Base-by-base conservation (phyloP, 2,797 vertebrate genomes). In the Onychomys torridus region DNA sequence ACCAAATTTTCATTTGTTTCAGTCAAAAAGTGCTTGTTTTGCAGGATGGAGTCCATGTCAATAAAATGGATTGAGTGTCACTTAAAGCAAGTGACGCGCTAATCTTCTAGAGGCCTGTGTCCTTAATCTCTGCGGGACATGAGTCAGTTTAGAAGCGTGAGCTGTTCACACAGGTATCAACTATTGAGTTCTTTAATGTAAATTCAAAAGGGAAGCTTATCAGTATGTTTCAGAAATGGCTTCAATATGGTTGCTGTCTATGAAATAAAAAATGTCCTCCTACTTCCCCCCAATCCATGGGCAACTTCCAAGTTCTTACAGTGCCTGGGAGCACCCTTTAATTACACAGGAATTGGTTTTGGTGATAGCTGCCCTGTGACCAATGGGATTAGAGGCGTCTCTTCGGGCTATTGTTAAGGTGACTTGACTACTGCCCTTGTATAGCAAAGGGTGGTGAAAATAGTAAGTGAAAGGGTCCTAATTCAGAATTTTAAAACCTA, bases 171-270 rank as follows among this genome's bases (percentile, higher is more conserved):
- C 98, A 98, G 98, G 98, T 98, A 98, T 94, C 92, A 97, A 97
- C 97, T 98, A 98, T 98, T 98, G 98, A 98, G 98, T 85, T 97
- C 94, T 98, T 98, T 98, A 98, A 98, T 98, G 97, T 98, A 98
- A 98, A 99, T 99, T 98, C 98, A 98, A 98, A 99, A 98, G 97
- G 96, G 98, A 96, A 97, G 95, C 98, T 99, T 98, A 98, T 98
- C 98, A 98, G 96, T 94, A 92, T 96, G 97, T 98, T 98, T 99
- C 98, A 98, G 98, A 98, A 98, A 99, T 98, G 97, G 98, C 98
- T 98, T 98, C 98, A 97, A 40, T 98, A 94, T 97, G 96, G 96
- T 91, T 98, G 85, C 97, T 98, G 97, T 98, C 97, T 98, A 95
- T 82, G 97, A 97, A 96, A 97, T 97, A 76, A 92, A 98, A 98